Conservation (phyloP, 2,113 vertebrate genomes). For the Scomber colias region DNA sequence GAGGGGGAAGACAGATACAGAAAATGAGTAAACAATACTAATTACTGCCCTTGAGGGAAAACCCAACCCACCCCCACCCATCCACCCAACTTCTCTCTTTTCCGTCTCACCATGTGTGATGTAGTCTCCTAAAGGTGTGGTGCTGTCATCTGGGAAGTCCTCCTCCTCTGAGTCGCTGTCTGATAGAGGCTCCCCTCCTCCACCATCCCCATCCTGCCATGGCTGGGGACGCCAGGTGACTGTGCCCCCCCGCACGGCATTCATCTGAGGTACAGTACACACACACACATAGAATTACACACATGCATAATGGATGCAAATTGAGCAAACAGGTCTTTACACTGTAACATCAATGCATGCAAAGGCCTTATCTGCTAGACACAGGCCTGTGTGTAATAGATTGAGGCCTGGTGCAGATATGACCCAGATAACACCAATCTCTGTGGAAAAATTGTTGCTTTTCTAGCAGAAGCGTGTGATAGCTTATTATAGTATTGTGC, state of each 20-base stretch:
- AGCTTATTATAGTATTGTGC: not conserved
- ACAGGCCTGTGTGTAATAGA: constrained; percentile 1
- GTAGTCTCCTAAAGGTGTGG: constrained; percentile 86
- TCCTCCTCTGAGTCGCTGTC: constrained; percentile 88
- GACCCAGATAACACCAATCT: constrained; percentile 23
- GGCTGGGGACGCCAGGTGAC: constrained; percentile 86
- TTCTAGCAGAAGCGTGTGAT: not conserved
- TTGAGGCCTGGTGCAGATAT: constrained; percentile 1
- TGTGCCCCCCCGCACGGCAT: constrained; percentile 78
- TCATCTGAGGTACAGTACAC: constrained; percentile 76
- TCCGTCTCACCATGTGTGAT: constrained; percentile 81
- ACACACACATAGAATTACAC: too few species aligned
- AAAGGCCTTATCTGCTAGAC: not conserved
- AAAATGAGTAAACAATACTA: not conserved
- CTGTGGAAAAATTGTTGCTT: not conserved
- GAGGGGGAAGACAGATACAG: not conserved
- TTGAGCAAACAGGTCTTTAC: not conserved
- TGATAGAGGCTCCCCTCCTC: constrained; percentile 84
- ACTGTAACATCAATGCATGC: not conserved
- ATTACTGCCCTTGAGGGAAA: not conserved
- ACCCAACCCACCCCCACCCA: too few species aligned
- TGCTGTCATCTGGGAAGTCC: constrained; percentile 87
- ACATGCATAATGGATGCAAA: not conserved
- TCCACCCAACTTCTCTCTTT: not conserved
- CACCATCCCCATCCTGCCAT: constrained; percentile 86